Conservation (phyloP, 30 jellyfish, hydroid and myxozoan genomes). For the Chrysaora quinquecirrha region DNA sequence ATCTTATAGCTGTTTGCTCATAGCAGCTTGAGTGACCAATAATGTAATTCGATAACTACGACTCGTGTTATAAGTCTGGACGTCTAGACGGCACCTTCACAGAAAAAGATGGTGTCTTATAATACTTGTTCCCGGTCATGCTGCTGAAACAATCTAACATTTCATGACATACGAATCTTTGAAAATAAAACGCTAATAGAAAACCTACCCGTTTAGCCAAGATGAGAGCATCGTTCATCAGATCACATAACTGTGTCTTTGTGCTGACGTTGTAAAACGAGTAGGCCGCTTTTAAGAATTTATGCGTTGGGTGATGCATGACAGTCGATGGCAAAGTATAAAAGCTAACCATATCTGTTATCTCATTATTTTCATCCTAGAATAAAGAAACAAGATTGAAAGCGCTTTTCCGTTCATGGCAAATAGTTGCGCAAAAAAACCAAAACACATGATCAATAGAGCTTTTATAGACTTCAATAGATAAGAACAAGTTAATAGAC, state of each 20-base stretch:
- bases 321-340: constrained; percentile 93
- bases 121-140: not conserved
- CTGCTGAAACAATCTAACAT: not conserved
- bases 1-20: no score
- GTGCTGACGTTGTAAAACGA: constrained; percentile 95
- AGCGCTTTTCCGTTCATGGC: no score
- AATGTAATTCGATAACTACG: no score
- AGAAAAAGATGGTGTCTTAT: not conserved
- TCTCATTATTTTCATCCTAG: constrained; percentile 58
- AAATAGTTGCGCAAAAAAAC: no score
- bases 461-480: no score
- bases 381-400: no score
- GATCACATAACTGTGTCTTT: constrained; percentile 60
- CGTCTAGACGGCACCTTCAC: not conserved
- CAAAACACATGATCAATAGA: no score
- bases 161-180: no score
- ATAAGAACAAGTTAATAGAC: no score
- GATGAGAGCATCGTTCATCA: constrained; percentile 93
- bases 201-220: constrained; percentile 86
- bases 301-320: constrained; percentile 90
- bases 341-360: constrained; percentile 90
- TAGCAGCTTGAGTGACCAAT: no score
- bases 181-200: no score
- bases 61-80: no score
- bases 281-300: constrained; percentile 92